A percentile compares a stretch with the other conserved stretches of the same genome.
phyloP scores from a whole-genome alignment of 2,113 vertebrate species.

The Tachysurus vachellii region DNA sequence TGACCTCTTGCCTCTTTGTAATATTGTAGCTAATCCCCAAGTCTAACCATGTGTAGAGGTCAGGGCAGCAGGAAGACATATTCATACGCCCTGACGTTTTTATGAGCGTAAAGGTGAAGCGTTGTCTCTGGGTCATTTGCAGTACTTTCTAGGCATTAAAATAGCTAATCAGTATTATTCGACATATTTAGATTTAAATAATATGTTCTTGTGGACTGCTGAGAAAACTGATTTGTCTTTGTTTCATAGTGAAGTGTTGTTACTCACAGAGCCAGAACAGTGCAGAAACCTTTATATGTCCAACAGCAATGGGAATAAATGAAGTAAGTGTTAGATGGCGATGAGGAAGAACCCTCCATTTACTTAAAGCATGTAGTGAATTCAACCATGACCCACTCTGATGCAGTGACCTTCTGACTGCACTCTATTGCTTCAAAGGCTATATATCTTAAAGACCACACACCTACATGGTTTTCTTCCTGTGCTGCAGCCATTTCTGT shows the following conservation, averaged over 20 bases:
- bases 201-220: background rate
- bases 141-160: background rate
- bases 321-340: background rate
- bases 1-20: background rate
- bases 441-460: slow-evolving; percentile 34
- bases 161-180: background rate
- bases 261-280: background rate
- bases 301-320: background rate
- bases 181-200: background rate
- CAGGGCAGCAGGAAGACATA: background rate
- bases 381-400: background rate
- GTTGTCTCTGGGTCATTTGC: background rate
- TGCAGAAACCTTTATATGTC: background rate
- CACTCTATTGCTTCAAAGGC: slow-evolving; percentile 1
- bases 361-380: background rate
- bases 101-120: background rate
- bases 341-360: background rate
- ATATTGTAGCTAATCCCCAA: background rate
- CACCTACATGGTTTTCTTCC: slow-evolving; percentile 26
- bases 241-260: background rate
- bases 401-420: slow-evolving; percentile 12
- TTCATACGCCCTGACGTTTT: background rate
- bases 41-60: background rate
- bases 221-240: background rate
- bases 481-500: background rate